Evolutionary conservation across 92 coral and sea anemone species (phyloP).

Genomic region (Paragorgia papillata): DNA sequence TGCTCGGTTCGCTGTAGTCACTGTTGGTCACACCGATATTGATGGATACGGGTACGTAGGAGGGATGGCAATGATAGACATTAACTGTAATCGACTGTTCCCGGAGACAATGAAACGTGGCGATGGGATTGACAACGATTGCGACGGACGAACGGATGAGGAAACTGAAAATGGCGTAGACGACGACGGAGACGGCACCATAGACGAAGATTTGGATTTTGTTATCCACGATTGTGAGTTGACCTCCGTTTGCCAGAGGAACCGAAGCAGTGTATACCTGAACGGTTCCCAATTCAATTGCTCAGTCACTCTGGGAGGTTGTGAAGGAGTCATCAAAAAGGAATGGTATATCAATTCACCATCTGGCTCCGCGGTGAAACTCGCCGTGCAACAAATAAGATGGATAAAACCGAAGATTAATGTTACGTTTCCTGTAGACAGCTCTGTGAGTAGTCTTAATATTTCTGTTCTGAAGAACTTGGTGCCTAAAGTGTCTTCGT

Average conservation of each 20-base stretch:
- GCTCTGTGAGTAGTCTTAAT: not conserved
- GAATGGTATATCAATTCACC: conserved; percentile 10
- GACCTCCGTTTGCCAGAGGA: not conserved
- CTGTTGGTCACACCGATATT: conserved; percentile 30
- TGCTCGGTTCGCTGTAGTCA: conserved; percentile 7
- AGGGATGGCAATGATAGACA: conserved; percentile 39
- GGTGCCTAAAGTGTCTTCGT: not conserved
- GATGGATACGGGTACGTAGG: conserved; percentile 42
- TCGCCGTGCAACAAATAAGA: conserved; percentile 6
- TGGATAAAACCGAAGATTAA: conserved; percentile 4
- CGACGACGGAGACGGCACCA: not conserved
- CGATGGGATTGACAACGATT: conserved; percentile 72
- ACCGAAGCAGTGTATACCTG: not conserved
- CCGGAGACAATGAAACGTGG: conserved; percentile 42
- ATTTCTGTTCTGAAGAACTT: not conserved
- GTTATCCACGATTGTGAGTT: not conserved
- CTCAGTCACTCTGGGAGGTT: not conserved
- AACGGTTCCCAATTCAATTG: not conserved
- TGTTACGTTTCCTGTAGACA: not conserved
- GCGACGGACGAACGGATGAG: conserved; percentile 76
- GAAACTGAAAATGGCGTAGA: conserved; percentile 51
- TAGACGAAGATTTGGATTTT: not conserved
- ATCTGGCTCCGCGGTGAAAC: not conserved
- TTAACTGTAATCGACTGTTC: conserved; percentile 32
- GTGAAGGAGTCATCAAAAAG: not conserved